Conservation (phyloP, 2,113 vertebrate genomes). For the Lepisosteus oculatus region DNA sequence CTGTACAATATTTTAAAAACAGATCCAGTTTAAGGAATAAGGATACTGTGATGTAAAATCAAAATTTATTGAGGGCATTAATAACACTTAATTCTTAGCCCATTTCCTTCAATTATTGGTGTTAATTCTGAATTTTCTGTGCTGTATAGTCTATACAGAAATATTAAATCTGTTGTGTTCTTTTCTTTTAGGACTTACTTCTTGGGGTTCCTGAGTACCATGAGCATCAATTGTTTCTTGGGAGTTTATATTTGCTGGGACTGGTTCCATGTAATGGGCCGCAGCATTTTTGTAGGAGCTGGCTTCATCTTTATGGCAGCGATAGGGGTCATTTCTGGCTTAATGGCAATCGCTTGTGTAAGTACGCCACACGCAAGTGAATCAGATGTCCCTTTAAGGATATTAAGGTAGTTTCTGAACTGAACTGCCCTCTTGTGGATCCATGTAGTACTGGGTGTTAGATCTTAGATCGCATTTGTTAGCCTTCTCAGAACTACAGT, state of each 20-base stretch:
- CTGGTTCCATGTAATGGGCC: conserved; percentile 27
- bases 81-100: too few species aligned
- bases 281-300: conserved; percentile 27
- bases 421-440: neutral
- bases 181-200: conserved; percentile 28
- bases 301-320: conserved; percentile 35
- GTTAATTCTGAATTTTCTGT: neutral
- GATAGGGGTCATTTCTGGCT: conserved; percentile 28
- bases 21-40: too few species aligned
- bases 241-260: conserved; percentile 31
- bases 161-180: neutral
- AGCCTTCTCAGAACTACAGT: too few species aligned
- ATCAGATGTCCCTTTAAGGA: too few species aligned
- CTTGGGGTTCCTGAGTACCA: conserved; percentile 27
- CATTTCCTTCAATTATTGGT: too few species aligned
- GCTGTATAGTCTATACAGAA: neutral
- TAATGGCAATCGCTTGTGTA: conserved; percentile 31
- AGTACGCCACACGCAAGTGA: neutral
- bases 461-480: too few species aligned
- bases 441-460: neutral
- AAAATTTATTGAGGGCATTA: too few species aligned
- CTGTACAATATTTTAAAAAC: too few species aligned
- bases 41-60: too few species aligned
- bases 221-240: conserved; percentile 28
- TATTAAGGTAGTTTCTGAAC: neutral